Conservation (phyloP, 2,888 invertebrate species). For the Acanthosoma haemorrhoidale region DNA sequence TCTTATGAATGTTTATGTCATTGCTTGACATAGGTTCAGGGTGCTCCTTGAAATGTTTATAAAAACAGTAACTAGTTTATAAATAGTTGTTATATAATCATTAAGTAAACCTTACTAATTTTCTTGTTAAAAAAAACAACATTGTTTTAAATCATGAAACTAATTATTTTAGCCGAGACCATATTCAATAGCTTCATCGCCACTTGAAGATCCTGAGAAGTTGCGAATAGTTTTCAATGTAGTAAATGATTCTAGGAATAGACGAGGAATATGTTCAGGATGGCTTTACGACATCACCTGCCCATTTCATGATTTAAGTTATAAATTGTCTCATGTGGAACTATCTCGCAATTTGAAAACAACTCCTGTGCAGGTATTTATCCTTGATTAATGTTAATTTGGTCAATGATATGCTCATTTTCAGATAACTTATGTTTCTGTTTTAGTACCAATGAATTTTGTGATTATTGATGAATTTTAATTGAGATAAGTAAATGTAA, state of each 20-base stretch:
- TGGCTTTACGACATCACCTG: slow-evolving; percentile 29
- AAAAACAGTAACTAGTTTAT: neutral
- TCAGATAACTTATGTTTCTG: too few relatives aligned
- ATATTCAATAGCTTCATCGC: slow-evolving; percentile 36
- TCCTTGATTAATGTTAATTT: too few relatives aligned
- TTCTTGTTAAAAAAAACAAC: too few relatives aligned
- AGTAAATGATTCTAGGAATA: slow-evolving; percentile 17
- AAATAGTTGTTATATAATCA: neutral
- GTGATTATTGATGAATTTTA: too few relatives aligned
- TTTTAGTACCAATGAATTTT: too few relatives aligned
- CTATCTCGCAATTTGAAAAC: neutral
- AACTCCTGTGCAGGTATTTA: neutral
- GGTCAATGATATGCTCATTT: too few relatives aligned
- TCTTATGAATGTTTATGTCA: too few relatives aligned
- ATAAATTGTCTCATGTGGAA: neutral
- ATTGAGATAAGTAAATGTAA: too few relatives aligned
- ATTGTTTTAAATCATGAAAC: too few relatives aligned
- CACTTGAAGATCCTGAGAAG: neutral
- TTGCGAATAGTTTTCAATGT: slow-evolving; percentile 35
- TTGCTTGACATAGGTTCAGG: too few relatives aligned
- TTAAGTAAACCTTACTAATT: neutral
- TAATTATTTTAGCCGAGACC: slow-evolving; percentile 34
- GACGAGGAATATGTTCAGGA: slow-evolving; percentile 34
- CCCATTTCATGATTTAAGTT: slow-evolving; percentile 13
- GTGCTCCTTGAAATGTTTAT: too few relatives aligned